Evolutionary conservation across 2,113 vertebrate genomes (phyloP), one percentile per base, ranked within the genome.

Genomic region (Ondatra zibethicus): DNA sequence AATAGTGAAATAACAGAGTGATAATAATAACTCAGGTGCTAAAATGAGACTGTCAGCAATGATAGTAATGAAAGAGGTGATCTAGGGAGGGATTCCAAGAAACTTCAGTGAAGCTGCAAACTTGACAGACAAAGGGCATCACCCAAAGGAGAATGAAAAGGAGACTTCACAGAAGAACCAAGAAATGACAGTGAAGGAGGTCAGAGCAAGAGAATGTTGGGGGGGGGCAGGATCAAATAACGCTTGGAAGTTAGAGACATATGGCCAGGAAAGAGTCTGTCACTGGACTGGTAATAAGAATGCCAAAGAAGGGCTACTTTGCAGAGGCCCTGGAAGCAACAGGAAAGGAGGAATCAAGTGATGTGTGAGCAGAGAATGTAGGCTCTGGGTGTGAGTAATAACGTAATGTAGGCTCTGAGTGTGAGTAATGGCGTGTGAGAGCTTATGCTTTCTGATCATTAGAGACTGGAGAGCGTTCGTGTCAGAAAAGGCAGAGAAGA

Each of bases 101-200:
- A 80, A 80, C 65, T 70, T 65, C 42, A 87, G 78, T 9, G n/a
- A 14, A 25, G 29, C 10, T 66, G 88, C 25, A 88, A 90, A 73
- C 1, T 72, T 14, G 61, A 9, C 39, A 89, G 13, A 92, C 29
- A 87, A 87, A 96, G 17, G 36, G n/a, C n/a, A n/a, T n/a, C n/a
- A n/a, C n/a, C n/a, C n/a, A n/a, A n/a, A 96, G 17, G 36, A 58
- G 36, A 96, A 88, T 36, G 16, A 87, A 12, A 91, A 86, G 5
- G 14, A n/a, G 6, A 45, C 1, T 21, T 23, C 50, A 72, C 7
- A 75, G 47, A 68, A 89, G 47, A 82, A 55, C 8, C 25, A 50
- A n/a, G 13, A 55, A 27, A 63, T 25, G 29, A 78, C 16, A 61
- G 33, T 70, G 42, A 45, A 9, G 70, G 81, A 85, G 80, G 23